Evolutionary conservation across 2,888 invertebrate genomes (phyloP).

Genomic region (Chesias legatella): DNA sequence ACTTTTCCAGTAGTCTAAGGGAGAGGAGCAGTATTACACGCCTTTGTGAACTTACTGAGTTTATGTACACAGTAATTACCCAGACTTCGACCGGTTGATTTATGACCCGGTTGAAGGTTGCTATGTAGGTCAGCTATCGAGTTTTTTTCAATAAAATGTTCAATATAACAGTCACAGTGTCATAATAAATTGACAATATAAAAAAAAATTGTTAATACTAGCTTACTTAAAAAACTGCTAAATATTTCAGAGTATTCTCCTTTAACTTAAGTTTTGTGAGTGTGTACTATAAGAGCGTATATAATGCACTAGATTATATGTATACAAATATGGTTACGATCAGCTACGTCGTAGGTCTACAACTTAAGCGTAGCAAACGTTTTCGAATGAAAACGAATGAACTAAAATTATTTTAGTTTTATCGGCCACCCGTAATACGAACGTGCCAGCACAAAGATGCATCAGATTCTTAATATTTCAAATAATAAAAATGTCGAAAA

Average conservation of each 20-base stretch:
- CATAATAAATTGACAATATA: no score
- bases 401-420: no score
- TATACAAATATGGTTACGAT: conserved; percentile 13
- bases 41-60: conserved; percentile 25
- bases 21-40: conserved; percentile 22
- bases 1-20: conserved; percentile 16
- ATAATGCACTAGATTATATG: no score
- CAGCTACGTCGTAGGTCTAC: conserved; percentile 27
- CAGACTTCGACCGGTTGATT: conserved; percentile 25
- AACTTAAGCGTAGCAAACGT: conserved; percentile 22
- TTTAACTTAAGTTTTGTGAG: no score
- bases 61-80: conserved; percentile 6
- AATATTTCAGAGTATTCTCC: no score
- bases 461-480: neutral
- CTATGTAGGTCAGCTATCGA: conserved; percentile 21
- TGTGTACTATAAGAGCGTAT: no score
- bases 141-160: conserved; percentile 13
- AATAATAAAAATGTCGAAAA: conserved; percentile 1
- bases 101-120: conserved; percentile 15
- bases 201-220: no score
- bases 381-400: neutral
- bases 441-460: no score
- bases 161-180: no score
- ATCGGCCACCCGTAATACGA: no score
- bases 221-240: no score